Conservation (phyloP, 2,113 vertebrate genomes). For the Pomatostomus ruficeps region DNA sequence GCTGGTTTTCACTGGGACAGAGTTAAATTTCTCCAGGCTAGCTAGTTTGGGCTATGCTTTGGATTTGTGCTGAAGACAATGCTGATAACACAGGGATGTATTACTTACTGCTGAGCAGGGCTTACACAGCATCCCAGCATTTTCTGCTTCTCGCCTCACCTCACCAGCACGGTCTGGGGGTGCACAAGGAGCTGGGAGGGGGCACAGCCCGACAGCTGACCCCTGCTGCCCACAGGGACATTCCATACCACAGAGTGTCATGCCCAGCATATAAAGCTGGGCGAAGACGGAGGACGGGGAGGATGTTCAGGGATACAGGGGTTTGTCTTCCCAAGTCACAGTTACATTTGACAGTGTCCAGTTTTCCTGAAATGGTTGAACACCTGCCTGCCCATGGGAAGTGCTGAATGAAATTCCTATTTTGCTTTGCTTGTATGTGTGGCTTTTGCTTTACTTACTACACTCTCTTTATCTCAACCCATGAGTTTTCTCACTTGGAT, state of each 20-base stretch:
- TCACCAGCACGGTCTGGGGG: background rate
- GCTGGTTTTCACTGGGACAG: background rate
- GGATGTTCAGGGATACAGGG: background rate
- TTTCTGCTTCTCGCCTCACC: background rate
- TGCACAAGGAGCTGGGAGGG: background rate
- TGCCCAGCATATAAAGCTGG: background rate
- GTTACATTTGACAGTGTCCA: background rate
- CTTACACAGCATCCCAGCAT: background rate
- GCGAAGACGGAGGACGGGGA: background rate
- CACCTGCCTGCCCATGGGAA: background rate
- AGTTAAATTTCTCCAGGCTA: too few species aligned
- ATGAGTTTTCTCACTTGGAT: background rate
- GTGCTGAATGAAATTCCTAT: background rate
- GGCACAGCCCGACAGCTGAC: background rate
- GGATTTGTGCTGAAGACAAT: background rate
- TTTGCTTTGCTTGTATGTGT: background rate
- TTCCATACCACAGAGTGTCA: background rate
- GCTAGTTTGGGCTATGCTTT: too few species aligned
- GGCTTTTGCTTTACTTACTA: background rate
- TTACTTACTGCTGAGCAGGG: background rate
- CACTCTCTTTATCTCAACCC: background rate
- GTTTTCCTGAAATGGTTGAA: background rate
- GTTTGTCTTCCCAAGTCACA: background rate
- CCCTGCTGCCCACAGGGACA: background rate
- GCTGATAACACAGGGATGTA: background rate